These are phyloP conservation scores for Daboia siamensis DNA, from an alignment of 2,113 vertebrate species.

Conservation along the genomic window DNA sequence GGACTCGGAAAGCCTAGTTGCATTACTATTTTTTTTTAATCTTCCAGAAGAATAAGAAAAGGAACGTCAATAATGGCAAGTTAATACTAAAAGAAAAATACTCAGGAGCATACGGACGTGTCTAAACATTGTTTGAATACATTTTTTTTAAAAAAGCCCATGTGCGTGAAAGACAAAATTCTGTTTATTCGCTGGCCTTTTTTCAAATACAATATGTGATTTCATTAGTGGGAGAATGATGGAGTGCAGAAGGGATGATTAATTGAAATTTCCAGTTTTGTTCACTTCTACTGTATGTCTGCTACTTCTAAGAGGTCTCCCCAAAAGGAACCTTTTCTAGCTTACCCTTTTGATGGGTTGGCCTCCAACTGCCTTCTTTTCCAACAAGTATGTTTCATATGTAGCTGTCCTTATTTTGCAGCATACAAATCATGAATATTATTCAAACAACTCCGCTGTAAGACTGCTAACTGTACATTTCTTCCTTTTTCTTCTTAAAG, in stretches of 20 bases:
- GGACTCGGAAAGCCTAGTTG: background rate
- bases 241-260: background rate
- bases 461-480: background rate
- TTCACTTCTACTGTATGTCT: background rate
- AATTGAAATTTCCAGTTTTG: background rate
- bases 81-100: background rate
- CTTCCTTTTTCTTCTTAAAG: background rate
- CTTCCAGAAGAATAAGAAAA: accelerated
- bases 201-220: background rate
- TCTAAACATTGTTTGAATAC: accelerated
- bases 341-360: background rate
- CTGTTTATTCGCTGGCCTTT: background rate
- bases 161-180: background rate
- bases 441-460: background rate
- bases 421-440: background rate
- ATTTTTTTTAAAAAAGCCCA: background rate
- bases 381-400: background rate
- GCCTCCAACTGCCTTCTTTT: background rate
- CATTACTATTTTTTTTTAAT: background rate
- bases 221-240: background rate
- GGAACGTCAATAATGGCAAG: accelerated
- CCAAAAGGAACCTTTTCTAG: background rate
- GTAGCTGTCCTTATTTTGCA: background rate
- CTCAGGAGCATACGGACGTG: accelerated
- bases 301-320: background rate